Base-by-base conservation (phyloP, 2,797 vertebrate species). In the Coregonus ussuriensis region DNA sequence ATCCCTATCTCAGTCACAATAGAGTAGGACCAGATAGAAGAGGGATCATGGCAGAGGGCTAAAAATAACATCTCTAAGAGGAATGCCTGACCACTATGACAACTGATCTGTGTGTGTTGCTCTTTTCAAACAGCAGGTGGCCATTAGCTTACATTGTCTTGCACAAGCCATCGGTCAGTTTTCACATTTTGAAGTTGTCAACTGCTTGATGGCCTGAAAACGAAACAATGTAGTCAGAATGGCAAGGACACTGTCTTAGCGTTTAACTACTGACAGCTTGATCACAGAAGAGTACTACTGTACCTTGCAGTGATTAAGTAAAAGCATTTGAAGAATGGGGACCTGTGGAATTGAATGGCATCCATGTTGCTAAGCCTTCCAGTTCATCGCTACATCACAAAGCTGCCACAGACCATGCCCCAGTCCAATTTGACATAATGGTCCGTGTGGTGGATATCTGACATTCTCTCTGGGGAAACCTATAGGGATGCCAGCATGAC, bases 41-140 rank as follows among this genome's bases (percentile, higher is more conserved):
- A 83, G 86, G 88, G 91, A 93, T 94, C 94, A 94, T 91, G 91
- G 86, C 86, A 87, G 88, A 78, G 85, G 79, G 91, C 97, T 99
- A 99, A 97, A 98, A 97, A 98, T 98, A 99, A 62, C 88, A 81
- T 86, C 83, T 93, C 79, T 87, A 87, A 92, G 89, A 82, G 94
- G 94, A 97, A 97, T 95, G 96, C 90, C 92, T 89, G 86, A 93
- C 93, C 94, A 95, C 94, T 93, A 93, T 90, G 93, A 93, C 91
- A 94, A 77, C 92, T 91, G 90, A 92, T 89, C 89, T 89, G 78
- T 83, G 71, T 82, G 82, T 75, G 56, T 65, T 14, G 29, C n/a
- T 33, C 53, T 68, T 21, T 59, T 18, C 11, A 77, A 53, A 72
- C 78, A 75, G 76, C 63, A 80, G 56, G 37, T 18, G 72, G 78